Evolutionary conservation across 2,888 invertebrate genomes (phyloP).

Genomic region (Brachyptera risi): DNA sequence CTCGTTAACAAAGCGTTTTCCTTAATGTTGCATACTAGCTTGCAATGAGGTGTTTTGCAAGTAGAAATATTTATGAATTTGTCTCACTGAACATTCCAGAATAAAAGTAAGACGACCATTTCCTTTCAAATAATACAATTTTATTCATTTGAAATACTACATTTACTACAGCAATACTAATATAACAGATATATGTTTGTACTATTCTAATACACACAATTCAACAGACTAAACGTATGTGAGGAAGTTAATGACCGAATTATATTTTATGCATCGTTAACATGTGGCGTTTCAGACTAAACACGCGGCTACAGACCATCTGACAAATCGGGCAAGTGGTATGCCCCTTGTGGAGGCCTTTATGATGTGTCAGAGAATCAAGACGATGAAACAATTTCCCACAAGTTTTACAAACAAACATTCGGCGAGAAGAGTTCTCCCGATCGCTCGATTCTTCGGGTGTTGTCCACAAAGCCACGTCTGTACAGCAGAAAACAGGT

Average conservation of each 20-base stretch:
- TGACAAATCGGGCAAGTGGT: slow-evolving; percentile 60
- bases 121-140: no score
- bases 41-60: no score
- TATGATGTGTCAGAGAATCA: slow-evolving; percentile 57
- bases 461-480: neutral
- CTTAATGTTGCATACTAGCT: no score
- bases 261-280: slow-evolving; percentile 12
- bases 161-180: no score
- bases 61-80: no score
- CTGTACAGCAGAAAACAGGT: neutral
- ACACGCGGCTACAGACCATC: slow-evolving; percentile 17
- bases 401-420: slow-evolving; percentile 31
- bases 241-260: neutral
- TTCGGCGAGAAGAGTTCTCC: slow-evolving; percentile 10
- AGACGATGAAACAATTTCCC: slow-evolving; percentile 59
- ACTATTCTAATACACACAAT: no score
- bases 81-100: no score
- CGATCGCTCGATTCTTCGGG: no score
- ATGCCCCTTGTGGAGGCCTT: slow-evolving; percentile 59
- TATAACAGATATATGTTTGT: no score
- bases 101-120: no score
- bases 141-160: no score
- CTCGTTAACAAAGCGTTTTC: no score
- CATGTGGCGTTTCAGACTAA: slow-evolving; percentile 20
- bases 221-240: neutral